Evolutionary conservation across 2,113 vertebrate genomes (phyloP), one percentile per base, ranked within the genome.

Genomic region (Oryzias javanicus): DNA sequence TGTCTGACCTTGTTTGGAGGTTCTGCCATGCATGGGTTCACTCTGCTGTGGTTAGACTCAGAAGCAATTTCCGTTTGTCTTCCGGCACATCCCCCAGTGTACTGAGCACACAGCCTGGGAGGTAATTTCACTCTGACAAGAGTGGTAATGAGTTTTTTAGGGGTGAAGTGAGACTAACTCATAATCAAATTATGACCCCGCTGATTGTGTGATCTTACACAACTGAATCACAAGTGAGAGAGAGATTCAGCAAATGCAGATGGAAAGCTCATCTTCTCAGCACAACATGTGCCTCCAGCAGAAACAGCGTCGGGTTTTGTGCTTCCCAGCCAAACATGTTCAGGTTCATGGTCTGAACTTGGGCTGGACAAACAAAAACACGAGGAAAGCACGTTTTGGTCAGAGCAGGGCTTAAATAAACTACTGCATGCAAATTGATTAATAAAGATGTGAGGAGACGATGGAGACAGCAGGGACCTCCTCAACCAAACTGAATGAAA

Each of bases 11-110:
- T 74, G 67, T 68, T 50, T 55, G 22, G 53, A 60, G 48, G 17
- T 42, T 67, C 46, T 14, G 56, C 41, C 52, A 54, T 27, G 60
- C 56, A 50, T 73, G 60, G 25, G 54, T 72, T 76, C 61, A 46
- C 62, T 67, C 65, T 57, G 46, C 68, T 42, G 55, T 45, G 25
- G 63, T 22, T 24, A 15, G 51, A 59, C 16, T 65, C 40, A 80
- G 70, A 74, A 63, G 61, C 63, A 56, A 77, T 82, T 84, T 72
- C 45, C 75, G 72, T 82, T 79, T 76, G 67, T 74, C 72, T 67
- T 65, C 60, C 17, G 20, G 46, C 70, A 64, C 54, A 4, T 77
- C 80, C 41, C 6, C 20, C 67, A 46, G 50, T 55, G 41, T 51
- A 20, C 14, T 47, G 45, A 53, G 68, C 67, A 27, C 67, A 54